Base-by-base conservation (phyloP, 2,888 invertebrate species). In the Ditylenchus weischeri region DNA sequence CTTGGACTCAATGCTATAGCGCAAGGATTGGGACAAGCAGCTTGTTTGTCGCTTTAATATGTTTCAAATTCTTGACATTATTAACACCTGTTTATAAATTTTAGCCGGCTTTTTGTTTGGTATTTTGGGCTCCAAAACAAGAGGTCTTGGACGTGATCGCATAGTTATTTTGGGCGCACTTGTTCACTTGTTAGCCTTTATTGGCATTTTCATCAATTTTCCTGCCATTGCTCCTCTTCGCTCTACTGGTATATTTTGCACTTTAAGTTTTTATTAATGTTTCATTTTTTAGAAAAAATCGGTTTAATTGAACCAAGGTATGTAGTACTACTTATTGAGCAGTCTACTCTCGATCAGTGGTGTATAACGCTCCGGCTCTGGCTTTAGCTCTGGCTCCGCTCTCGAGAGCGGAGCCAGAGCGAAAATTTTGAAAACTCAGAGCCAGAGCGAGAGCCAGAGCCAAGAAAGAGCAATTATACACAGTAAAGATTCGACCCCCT, bases 151-250 rank as follows among this genome's bases (percentile, higher is more conserved):
- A n/a, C 58, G 74, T 6, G 49, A 65, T 38, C 54, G 63, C 11
- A 68, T 76, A 19, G 65, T 76, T 18, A 47, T 75, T 3, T 19
- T 68, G 48, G 76, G 76, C 7, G 69, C 65, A 36, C 47, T 75
- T 11, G 43, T 75, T n/a, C 69, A 74, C 57, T 43, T 75, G 21
- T 2, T 64, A 11, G 65, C 68, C 18, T 74, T 69, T 64, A 29
- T 43, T 1, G 47, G 49, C 51, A 65, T 69, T 29, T 75, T 66
- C 49, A 18, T 75, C 57, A 75, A 72, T 43, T 72, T 75, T 19
- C 76, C 75, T 6, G 38, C 49, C 11, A 65, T 65, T 35, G 68
- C 75, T 21, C 75, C 75, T 7, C 64, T 75, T 21, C 29, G 50
- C 18, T 51, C 58, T 19, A 76, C 76, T 23, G 58, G 43, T 43